phyloP scores from a whole-genome alignment of 2,797 vertebrate species.

The Notamacropus eugenii region DNA sequence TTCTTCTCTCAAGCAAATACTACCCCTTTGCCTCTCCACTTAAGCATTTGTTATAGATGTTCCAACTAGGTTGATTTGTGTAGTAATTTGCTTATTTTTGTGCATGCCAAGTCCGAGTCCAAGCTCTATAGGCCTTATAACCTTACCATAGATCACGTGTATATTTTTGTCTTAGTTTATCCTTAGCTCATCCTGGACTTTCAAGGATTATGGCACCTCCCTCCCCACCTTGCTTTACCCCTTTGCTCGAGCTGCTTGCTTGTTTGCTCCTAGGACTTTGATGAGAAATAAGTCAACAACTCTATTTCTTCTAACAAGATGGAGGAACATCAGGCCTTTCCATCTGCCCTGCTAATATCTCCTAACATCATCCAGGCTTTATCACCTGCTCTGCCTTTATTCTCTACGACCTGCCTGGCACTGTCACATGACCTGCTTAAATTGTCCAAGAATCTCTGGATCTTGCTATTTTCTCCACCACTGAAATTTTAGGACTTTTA shows the following conservation, averaged over 20 bases:
- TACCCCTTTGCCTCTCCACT: neutral
- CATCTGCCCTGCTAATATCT: neutral
- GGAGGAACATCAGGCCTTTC: neutral
- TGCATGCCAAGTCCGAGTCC: neutral
- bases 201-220: neutral
- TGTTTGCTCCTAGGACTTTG: neutral
- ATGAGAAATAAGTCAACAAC: neutral
- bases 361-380: neutral
- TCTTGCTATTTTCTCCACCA: neutral
- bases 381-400: neutral
- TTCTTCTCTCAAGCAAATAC: neutral
- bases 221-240: neutral
- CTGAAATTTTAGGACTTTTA: neutral
- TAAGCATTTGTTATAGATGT: neutral
- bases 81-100: neutral
- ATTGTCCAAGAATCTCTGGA: neutral
- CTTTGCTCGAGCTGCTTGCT: neutral
- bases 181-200: neutral
- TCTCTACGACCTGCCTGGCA: neutral
- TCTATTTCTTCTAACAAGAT: neutral
- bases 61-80: neutral
- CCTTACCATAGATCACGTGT: neutral
- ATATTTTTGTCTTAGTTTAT: neutral
- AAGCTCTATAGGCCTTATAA: neutral
- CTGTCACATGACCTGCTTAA: too few species aligned